A percentile compares a stretch with the other conserved stretches of the same genome.
Evolutionary conservation across 2,888 invertebrate species (phyloP).

Genomic region (Salticus scenicus): DNA sequence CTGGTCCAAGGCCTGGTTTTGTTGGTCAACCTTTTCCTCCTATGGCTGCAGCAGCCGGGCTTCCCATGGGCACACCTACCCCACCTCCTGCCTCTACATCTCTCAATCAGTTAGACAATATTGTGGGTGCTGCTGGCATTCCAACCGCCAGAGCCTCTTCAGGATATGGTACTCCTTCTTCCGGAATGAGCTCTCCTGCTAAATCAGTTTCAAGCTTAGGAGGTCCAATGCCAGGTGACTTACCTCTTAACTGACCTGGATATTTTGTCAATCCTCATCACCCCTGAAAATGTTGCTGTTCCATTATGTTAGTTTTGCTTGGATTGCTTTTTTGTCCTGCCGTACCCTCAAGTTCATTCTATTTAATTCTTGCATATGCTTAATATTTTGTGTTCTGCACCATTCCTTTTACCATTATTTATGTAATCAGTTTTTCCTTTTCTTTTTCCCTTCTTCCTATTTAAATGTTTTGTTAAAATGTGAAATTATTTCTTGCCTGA

Average conservation of each 20-base stretch:
- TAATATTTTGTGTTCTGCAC: too few species aligned
- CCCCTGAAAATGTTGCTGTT: too few species aligned
- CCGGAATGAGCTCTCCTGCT: constrained; percentile 70
- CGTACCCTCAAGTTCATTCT: too few species aligned
- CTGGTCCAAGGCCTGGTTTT: constrained; percentile 48
- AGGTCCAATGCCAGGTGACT: constrained; percentile 64
- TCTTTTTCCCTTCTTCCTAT: too few species aligned
- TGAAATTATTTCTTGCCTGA: too few species aligned
- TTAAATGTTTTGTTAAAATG: too few species aligned
- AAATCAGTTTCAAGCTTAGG: constrained; percentile 58
- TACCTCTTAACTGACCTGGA: background rate
- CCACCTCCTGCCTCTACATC: constrained; percentile 55
- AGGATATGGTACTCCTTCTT: constrained; percentile 69
- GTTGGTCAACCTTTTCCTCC: constrained; percentile 53
- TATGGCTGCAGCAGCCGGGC: constrained; percentile 15
- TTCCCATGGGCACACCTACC: constrained; percentile 46
- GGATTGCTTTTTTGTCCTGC: too few species aligned
- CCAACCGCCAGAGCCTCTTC: constrained; percentile 62
- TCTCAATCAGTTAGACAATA: constrained; percentile 20
- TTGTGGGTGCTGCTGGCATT: constrained; percentile 42
- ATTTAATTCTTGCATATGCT: too few species aligned
- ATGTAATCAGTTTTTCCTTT: too few species aligned
- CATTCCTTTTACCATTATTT: too few species aligned
- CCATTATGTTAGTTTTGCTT: too few species aligned
- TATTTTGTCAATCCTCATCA: too few species aligned